Evolutionary conservation across 2,888 invertebrate genomes (phyloP).

Genomic region (Dolichopus griseipennis): DNA sequence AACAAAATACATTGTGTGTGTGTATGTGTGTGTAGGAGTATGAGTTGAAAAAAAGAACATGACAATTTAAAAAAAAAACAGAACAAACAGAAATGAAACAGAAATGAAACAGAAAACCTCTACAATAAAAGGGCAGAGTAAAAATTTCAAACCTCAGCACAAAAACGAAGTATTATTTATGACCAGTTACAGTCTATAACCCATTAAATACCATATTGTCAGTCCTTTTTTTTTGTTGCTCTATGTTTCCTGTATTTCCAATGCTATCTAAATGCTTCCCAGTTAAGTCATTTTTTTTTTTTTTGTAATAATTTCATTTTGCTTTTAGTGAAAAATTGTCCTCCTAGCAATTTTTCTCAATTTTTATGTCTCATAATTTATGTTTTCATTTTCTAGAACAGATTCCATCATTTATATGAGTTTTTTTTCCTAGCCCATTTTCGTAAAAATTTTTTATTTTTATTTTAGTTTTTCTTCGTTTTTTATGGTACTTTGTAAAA

Average conservation of each 20-base stretch:
- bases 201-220: constrained; percentile 6
- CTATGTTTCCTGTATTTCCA: not conserved
- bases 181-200: not conserved
- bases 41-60: not conserved
- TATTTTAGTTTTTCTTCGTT: no score
- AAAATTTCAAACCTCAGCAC: not conserved
- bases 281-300: no score
- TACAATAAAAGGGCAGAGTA: not conserved
- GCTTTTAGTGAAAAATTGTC: not conserved
- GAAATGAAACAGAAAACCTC: not conserved
- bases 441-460: no score
- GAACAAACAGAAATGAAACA: not conserved
- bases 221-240: not conserved
- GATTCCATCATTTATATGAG: no score
- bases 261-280: no score
- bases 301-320: no score
- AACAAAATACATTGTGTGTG: not conserved
- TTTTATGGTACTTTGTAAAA: no score
- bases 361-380: not conserved
- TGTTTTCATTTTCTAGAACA: not conserved
- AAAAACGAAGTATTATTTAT: not conserved
- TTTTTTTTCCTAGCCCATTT: no score
- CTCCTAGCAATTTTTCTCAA: constrained; percentile 1
- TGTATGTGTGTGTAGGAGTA: not conserved
- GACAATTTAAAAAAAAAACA: not conserved